phyloP scores from a whole-genome alignment of 30 jellyfish, hydroid and myxozoan genomes.

The Aurelia coerulea region DNA sequence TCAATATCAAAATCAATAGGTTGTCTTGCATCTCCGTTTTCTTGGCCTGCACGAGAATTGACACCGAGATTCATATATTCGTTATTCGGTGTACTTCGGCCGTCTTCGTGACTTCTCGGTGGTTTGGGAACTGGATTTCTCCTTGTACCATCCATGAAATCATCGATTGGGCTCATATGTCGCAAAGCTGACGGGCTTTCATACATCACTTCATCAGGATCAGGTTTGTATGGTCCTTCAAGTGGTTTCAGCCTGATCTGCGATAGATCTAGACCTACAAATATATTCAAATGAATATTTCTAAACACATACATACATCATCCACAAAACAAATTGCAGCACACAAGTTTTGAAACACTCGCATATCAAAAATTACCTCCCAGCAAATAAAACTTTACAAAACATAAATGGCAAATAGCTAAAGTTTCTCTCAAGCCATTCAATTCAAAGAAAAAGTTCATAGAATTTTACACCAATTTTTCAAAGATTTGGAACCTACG shows the following conservation, averaged over 20 bases:
- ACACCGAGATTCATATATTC: constrained; percentile 51
- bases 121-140: constrained; percentile 76
- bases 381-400: no score
- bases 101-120: constrained; percentile 57
- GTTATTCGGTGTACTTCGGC: constrained; percentile 26
- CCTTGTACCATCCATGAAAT: constrained; percentile 21
- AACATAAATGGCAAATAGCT: no score
- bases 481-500: no score
- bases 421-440: no score
- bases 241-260: constrained; percentile 48
- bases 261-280: constrained; percentile 43
- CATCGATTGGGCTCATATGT: constrained; percentile 29
- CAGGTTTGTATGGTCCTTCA: not conserved
- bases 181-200: not conserved
- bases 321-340: no score
- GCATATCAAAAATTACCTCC: no score
- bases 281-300: no score
- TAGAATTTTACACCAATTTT: no score
- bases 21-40: not conserved
- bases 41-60: not conserved
- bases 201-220: not conserved
- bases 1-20: constrained; percentile 62
- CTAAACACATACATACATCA: no score
- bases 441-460: no score
- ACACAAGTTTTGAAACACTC: no score